Percentiles rank a stretch among this genome's conserved stretches.
Conservation (phyloP, 2,888 invertebrate species). For the Ennomos quercinarius region DNA sequence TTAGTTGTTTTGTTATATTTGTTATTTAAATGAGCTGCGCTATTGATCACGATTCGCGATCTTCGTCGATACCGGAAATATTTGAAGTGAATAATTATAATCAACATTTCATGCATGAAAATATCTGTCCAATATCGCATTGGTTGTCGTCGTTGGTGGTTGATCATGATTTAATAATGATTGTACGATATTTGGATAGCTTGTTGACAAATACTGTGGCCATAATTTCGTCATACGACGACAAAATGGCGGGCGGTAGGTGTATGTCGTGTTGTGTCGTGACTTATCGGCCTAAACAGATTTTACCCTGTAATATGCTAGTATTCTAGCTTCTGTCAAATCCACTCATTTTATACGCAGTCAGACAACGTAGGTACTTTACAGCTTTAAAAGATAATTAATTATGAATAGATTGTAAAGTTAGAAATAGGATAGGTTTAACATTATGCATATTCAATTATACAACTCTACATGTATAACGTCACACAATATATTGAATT, state of each 20-base stretch:
- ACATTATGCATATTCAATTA: no score
- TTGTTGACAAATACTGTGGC: conserved; percentile 40
- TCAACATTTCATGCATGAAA: conserved; percentile 3
- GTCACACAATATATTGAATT: no score
- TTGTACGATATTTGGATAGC: conserved; percentile 15
- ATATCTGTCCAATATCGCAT: neutral
- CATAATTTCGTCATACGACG: conserved; percentile 70
- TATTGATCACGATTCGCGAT: conserved; percentile 63
- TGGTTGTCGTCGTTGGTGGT: neutral
- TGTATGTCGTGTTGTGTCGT: conserved; percentile 62
- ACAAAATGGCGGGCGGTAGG: conserved; percentile 77
- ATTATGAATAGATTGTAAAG: no score
- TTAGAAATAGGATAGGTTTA: no score
- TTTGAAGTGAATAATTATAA: conserved; percentile 12
- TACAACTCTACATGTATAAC: no score
- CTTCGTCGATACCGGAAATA: conserved; percentile 22
- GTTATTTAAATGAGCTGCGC: conserved; percentile 71
- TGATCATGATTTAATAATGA: neutral
- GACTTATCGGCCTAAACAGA: conserved; percentile 67
- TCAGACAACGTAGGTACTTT: no score
- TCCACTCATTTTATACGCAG: no score
- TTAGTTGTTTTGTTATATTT: conserved; percentile 69
- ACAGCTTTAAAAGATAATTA: no score
- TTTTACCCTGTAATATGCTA: conserved; percentile 42
- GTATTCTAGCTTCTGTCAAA: no score